Percentiles rank a stretch among this genome's conserved stretches.
phyloP scores from a whole-genome alignment of 2,113 vertebrate genomes.

The Ovis canadensis region DNA sequence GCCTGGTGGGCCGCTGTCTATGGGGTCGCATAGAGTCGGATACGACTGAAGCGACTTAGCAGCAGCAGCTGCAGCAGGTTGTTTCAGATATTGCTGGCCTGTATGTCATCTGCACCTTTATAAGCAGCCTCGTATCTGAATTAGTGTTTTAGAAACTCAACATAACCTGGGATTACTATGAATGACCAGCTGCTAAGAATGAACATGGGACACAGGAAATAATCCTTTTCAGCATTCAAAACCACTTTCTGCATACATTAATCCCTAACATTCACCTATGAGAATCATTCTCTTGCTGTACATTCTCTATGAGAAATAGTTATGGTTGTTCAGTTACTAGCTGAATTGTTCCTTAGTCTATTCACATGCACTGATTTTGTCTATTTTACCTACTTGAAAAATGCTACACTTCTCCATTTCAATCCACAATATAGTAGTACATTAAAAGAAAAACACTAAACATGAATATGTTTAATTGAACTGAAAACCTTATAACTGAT shows the following conservation, averaged over 20 bases:
- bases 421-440: not conserved
- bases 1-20: no score
- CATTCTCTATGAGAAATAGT: not conserved
- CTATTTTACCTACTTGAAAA: not conserved
- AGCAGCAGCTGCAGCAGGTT: not conserved
- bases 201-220: not conserved
- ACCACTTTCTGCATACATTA: not conserved
- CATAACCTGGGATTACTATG: not conserved
- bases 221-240: not conserved
- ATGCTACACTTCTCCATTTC: not conserved
- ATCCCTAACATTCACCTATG: not conserved
- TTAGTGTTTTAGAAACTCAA: not conserved
- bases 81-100: not conserved
- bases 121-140: not conserved
- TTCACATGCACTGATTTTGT: not conserved
- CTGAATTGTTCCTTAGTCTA: not conserved
- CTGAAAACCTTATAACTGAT: not conserved
- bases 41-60: no score
- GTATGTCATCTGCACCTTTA: not conserved
- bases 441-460: not conserved
- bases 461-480: not conserved
- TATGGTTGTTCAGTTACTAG: not conserved
- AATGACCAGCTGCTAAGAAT: not conserved
- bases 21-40: rapidly evolving
- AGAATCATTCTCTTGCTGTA: not conserved